Evolutionary conservation across 1,140 invertebrate species (phyloP).

Genomic region (Halictus rubicundus): DNA sequence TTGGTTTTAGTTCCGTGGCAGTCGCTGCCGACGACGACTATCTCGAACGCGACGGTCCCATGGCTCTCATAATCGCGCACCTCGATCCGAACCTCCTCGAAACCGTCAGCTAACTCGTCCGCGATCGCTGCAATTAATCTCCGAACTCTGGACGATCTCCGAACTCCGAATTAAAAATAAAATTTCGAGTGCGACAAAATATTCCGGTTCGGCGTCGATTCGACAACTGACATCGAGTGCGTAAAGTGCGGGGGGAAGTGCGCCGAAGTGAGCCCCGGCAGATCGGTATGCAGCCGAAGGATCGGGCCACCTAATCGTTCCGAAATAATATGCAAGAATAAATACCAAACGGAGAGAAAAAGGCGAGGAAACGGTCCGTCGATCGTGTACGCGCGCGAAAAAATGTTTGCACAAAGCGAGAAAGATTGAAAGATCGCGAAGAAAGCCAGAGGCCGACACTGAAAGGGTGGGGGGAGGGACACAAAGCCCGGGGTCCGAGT

Average conservation of each 20-base stretch:
- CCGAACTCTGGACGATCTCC: no score
- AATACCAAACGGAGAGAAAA: slow-evolving; percentile 21
- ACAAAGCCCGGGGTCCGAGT: slow-evolving; percentile 19
- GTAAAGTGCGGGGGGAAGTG: no score
- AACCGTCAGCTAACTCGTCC: no score
- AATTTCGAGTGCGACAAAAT: no score
- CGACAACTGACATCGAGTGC: not conserved
- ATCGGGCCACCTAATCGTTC: slow-evolving; percentile 49
- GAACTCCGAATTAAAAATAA: no score
- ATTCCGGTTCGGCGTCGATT: no score
- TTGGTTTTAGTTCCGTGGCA: slow-evolving; percentile 73
- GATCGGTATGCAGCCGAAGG: not conserved
- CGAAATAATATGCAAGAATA: slow-evolving; percentile 58
- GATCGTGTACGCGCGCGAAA: no score
- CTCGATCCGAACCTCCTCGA: no score
- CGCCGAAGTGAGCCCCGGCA: not conserved
- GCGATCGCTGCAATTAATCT: no score
- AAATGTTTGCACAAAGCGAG: no score
- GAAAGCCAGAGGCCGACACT: not conserved
- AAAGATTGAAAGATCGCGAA: slow-evolving; percentile 14
- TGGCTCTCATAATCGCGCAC: not conserved
- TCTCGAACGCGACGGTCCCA: slow-evolving; percentile 4
- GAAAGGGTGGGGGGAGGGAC: slow-evolving; percentile 4
- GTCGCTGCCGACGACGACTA: slow-evolving; percentile 59
- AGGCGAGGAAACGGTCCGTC: slow-evolving; percentile 19